phyloP scores from a whole-genome alignment of 2,797 vertebrate genomes.

The Morus bassanus region DNA sequence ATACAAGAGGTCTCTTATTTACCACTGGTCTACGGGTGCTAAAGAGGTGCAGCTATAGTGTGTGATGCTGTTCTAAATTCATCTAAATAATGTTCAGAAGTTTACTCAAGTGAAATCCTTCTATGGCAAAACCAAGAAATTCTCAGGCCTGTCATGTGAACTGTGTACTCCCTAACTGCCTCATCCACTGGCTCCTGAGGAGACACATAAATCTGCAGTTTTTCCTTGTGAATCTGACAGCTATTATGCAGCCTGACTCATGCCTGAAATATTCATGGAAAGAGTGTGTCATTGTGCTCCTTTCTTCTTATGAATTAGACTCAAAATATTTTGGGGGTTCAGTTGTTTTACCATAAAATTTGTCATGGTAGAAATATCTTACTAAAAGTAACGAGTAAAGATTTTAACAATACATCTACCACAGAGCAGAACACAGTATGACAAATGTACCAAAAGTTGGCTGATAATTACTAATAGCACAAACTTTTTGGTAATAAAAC shows the following conservation, averaged over 20 bases:
- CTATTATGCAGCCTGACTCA: conserved; percentile 2
- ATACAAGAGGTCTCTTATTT: background rate
- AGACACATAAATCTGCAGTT: conserved; percentile 26
- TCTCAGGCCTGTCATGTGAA: conserved; percentile 16
- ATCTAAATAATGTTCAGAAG: background rate
- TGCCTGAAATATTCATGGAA: conserved; percentile 7
- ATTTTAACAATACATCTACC: background rate
- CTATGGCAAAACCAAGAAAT: conserved; percentile 40
- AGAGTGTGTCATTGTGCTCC: background rate
- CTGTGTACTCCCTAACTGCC: background rate
- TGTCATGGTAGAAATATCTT: background rate
- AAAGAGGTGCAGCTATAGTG: background rate
- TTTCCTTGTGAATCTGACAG: conserved; percentile 27
- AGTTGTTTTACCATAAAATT: background rate
- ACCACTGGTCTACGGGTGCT: background rate
- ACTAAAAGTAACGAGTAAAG: background rate
- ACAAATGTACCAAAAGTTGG: background rate
- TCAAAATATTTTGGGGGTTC: conserved; percentile 7
- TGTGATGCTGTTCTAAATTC: background rate
- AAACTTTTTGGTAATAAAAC: background rate
- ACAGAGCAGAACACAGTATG: background rate
- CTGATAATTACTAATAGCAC: background rate
- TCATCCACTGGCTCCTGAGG: background rate
- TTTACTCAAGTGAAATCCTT: conserved; percentile 27
- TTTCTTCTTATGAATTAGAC: conserved; percentile 3